Percentiles rank a stretch among this genome's conserved stretches.
Conservation (phyloP, 2,888 invertebrate species). For the Frankliniella fusca region DNA sequence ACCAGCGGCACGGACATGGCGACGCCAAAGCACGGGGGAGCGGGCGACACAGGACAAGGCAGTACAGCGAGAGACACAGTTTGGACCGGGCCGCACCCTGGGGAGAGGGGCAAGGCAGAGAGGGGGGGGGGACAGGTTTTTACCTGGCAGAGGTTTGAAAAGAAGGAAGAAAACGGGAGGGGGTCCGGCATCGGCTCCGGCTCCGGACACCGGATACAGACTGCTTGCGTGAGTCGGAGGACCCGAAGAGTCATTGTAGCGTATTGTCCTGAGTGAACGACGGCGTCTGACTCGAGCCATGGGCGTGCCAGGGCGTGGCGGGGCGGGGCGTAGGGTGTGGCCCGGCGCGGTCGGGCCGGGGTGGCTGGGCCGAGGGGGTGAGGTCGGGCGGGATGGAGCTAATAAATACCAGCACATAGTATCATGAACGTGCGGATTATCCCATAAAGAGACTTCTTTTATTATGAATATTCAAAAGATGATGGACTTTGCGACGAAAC, state of each 20-base stretch:
- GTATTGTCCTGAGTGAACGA: slow-evolving; percentile 1
- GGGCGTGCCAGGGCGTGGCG: not conserved
- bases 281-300: not conserved
- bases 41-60: not conserved
- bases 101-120: not conserved
- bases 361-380: not conserved
- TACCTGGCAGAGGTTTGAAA: not conserved
- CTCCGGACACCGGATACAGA: slow-evolving; percentile 15
- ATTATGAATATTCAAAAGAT: too few species aligned
- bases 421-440: not conserved
- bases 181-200: too few species aligned
- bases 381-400: not conserved
- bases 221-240: not conserved
- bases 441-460: too few species aligned
- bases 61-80: not conserved
- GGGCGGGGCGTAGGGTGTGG: too few species aligned
- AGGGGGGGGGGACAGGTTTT: too few species aligned
- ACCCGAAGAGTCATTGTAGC: slow-evolving; percentile 1
- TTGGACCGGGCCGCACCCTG: not conserved
- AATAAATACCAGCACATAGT: not conserved
- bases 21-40: too few species aligned
- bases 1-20: too few species aligned
- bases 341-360: not conserved
- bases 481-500: too few species aligned
- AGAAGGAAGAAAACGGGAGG: not conserved